Percentiles rank a stretch among this genome's conserved stretches.
Conservation (phyloP, 2,797 vertebrate genomes). For the Okamejei kenojei region DNA sequence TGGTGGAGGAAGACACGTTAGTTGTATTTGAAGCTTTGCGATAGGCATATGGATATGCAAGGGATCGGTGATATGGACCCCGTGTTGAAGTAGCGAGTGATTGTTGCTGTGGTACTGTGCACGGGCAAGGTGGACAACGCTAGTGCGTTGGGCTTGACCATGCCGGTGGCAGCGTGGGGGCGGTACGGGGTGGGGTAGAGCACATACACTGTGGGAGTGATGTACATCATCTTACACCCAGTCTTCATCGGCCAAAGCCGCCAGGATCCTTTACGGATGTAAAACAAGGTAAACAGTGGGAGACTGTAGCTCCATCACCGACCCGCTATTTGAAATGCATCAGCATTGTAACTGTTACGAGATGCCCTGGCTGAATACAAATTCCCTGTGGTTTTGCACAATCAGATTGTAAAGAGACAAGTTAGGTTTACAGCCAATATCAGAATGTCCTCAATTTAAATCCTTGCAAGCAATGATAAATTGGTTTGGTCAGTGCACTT, state of each 20-base stretch:
- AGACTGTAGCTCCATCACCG: not conserved
- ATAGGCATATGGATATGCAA: too few relatives aligned
- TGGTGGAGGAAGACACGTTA: too few relatives aligned
- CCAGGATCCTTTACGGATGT: not conserved
- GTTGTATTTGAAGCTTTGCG: too few relatives aligned
- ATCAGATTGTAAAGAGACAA: not conserved
- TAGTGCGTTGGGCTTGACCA: too few relatives aligned
- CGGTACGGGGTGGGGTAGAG: not conserved
- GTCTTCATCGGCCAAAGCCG: not conserved
- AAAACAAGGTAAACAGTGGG: not conserved
- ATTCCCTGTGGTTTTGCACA: not conserved
- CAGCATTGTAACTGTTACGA: not conserved
- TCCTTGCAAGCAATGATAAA: not conserved
- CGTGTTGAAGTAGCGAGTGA: not conserved
- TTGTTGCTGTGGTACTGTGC: not conserved
- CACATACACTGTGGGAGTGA: not conserved
- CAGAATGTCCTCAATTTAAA: not conserved
- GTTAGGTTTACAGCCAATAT: not conserved
- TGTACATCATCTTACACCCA: not conserved
- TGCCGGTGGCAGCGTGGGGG: not conserved
- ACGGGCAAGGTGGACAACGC: too few relatives aligned
- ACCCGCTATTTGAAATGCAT: not conserved
- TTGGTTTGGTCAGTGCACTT: too few relatives aligned
- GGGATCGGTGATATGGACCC: too few relatives aligned
- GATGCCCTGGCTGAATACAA: too few relatives aligned